These are phyloP conservation scores for Cyprinodon brontotheroides DNA, from an alignment of 2,113 vertebrate genomes.

Conservation along the genomic window DNA sequence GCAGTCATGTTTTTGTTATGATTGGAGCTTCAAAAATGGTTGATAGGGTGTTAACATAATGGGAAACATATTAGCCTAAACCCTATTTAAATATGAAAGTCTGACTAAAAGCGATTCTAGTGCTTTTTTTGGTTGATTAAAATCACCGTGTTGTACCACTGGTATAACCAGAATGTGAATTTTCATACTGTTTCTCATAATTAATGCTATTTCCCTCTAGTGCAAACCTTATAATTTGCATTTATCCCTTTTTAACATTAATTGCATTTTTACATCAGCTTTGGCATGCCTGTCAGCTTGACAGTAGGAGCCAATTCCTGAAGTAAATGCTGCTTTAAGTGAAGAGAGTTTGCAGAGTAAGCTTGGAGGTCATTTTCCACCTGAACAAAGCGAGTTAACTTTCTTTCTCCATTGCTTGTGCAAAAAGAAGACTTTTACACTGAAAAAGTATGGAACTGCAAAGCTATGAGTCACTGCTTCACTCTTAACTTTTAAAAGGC, in stretches of 20 bases:
- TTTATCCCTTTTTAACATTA: neutral
- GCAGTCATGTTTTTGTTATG: too few relatives aligned
- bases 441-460: too few relatives aligned
- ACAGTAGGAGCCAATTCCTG: neutral
- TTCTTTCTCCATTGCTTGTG: neutral
- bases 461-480: too few relatives aligned
- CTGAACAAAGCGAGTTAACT: neutral
- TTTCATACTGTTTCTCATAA: slow-evolving; percentile 16
- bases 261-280: neutral
- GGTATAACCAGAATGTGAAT: neutral
- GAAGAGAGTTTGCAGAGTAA: neutral
- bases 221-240: neutral
- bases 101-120: neutral
- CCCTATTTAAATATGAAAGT: neutral
- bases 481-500: too few relatives aligned
- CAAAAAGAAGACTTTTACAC: too few relatives aligned
- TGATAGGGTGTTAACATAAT: neutral
- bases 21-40: neutral
- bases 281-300: neutral
- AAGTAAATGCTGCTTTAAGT: neutral
- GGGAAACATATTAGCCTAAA: neutral
- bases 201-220: neutral
- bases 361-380: neutral
- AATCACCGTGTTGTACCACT: neutral
- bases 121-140: neutral